These are phyloP conservation scores for Bombus ignitus DNA, from an alignment of 1,140 invertebrate species.

Conservation along the genomic window DNA sequence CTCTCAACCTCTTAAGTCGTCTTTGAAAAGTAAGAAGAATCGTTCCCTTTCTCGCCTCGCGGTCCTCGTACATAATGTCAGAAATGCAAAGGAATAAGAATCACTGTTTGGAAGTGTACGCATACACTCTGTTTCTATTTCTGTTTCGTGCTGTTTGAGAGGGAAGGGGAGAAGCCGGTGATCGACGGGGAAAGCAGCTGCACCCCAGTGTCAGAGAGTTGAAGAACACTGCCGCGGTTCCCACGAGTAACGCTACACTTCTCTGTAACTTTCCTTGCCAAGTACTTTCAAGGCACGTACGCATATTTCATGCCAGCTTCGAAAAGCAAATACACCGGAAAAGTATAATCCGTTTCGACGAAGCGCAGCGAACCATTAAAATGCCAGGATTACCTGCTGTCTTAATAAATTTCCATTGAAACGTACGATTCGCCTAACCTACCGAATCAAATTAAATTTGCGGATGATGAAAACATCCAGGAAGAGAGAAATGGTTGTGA, in stretches of 20 bases:
- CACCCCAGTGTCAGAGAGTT: not conserved
- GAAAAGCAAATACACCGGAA: not conserved
- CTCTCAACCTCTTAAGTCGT: not conserved
- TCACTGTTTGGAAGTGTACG: not conserved
- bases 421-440: not conserved
- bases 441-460: no score
- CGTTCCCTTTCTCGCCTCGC: not conserved
- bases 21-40: not conserved
- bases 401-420: not conserved
- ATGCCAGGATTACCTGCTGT: no score
- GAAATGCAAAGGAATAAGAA: not conserved
- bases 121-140: no score
- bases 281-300: not conserved
- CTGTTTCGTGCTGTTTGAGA: no score
- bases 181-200: conserved; percentile 33
- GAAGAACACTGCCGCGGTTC: conserved; percentile 16
- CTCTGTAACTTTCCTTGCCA: not conserved
- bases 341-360: conserved; percentile 8
- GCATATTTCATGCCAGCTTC: conserved; percentile 18
- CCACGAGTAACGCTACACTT: conserved; percentile 14
- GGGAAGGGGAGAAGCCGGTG: not conserved
- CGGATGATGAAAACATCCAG: no score
- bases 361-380: not conserved
- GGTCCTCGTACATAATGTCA: no score
- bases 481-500: no score